A percentile compares a stretch with the other conserved stretches of the same genome.
Conservation (phyloP, 2,797 vertebrate species). For the Chelon auratus region DNA sequence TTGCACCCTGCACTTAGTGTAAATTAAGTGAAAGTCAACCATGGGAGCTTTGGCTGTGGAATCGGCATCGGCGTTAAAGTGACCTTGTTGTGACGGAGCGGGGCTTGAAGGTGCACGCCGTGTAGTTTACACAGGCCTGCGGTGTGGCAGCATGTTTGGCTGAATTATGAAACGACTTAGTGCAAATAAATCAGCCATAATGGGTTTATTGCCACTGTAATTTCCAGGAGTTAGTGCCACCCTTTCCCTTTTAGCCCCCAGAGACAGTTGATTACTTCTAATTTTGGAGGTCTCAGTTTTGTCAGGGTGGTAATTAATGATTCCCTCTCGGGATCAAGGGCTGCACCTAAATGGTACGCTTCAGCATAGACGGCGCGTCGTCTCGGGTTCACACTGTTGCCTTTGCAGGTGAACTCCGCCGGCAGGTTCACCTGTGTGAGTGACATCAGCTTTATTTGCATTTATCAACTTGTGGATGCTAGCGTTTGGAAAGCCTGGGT, state of each 20-base stretch:
- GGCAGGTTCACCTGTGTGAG: constrained; percentile 52
- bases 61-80: not conserved
- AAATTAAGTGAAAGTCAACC: constrained; percentile 70
- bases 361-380: constrained; percentile 19
- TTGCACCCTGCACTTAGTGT: constrained; percentile 57
- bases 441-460: constrained; percentile 49
- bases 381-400: constrained; percentile 42
- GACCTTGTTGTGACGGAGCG: constrained; percentile 38
- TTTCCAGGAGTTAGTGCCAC: constrained; percentile 51
- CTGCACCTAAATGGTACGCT: constrained; percentile 49
- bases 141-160: constrained; percentile 4
- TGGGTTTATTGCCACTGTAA: constrained; percentile 68
- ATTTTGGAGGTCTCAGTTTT: constrained; percentile 67
- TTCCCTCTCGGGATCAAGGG: constrained; percentile 45
- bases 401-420: constrained; percentile 22
- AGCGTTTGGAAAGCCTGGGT: constrained; percentile 44
- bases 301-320: constrained; percentile 70
- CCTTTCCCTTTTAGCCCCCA: constrained; percentile 48
- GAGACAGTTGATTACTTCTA: constrained; percentile 64
- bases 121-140: constrained; percentile 7
- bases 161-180: constrained; percentile 43
- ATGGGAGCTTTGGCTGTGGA: constrained; percentile 26
- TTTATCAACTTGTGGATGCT: constrained; percentile 44
- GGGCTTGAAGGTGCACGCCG: not conserved
- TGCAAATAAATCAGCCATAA: constrained; percentile 61